phyloP scores from a whole-genome alignment of 2,797 vertebrate genomes.

The Otolemur crassicaudatus region DNA sequence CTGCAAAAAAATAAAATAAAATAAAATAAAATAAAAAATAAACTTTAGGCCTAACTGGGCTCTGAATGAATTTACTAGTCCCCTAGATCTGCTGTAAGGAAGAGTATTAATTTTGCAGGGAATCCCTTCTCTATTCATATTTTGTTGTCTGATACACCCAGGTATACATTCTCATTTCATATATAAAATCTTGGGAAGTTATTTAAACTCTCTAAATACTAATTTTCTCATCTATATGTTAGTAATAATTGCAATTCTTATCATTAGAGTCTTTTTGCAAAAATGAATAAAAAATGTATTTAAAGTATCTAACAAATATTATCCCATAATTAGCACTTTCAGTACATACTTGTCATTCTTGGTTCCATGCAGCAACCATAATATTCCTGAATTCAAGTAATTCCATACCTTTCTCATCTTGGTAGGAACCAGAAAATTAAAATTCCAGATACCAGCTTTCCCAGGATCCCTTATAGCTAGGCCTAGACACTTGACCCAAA shows the following conservation, averaged over 20 bases:
- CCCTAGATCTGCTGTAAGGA: neutral
- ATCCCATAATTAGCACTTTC: neutral
- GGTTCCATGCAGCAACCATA: neutral
- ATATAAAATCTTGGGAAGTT: neutral
- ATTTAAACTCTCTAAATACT: slow-evolving; percentile 51
- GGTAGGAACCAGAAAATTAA: neutral
- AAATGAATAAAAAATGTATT: neutral
- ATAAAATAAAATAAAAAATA: neutral
- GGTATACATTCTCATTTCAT: neutral
- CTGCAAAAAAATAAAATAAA: no score
- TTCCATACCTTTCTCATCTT: neutral
- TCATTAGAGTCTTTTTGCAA: neutral
- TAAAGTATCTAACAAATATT: neutral
- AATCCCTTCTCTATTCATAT: neutral
- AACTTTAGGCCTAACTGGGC: slow-evolving; percentile 64
- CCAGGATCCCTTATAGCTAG: neutral
- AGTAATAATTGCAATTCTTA: neutral
- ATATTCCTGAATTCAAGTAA: neutral
- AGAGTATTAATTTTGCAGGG: neutral
- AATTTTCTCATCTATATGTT: slow-evolving; percentile 69
- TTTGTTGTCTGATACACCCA: neutral
- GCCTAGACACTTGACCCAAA: neutral
- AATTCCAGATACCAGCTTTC: neutral
- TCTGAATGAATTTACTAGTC: slow-evolving; percentile 49
- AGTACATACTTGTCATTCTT: neutral